Percentiles rank a stretch among this genome's conserved stretches.
Conservation (phyloP, 1,140 invertebrate genomes). For the Diploscapter pachys region DNA sequence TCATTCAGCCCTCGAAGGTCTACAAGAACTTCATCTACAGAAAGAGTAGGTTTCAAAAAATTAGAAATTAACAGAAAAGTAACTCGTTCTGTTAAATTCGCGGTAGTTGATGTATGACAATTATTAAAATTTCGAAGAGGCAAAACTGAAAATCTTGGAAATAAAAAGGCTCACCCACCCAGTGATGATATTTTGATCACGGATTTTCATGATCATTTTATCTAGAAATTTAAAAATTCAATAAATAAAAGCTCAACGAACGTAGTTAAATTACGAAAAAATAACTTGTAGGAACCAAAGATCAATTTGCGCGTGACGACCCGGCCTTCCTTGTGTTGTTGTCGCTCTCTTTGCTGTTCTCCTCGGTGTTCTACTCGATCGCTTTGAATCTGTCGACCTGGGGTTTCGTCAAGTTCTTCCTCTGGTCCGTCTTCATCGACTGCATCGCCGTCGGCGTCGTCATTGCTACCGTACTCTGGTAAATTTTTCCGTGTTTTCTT, state of each 20-base stretch:
- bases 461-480: constrained; percentile 86
- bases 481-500: constrained; percentile 46
- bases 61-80: too few species aligned
- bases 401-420: constrained; percentile 78
- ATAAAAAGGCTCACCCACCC: too few species aligned
- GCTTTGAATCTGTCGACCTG: constrained; percentile 73
- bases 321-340: constrained; percentile 94
- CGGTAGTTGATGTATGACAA: too few species aligned
- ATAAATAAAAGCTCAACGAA: too few species aligned
- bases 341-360: constrained; percentile 79
- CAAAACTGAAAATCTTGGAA: too few species aligned
- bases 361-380: constrained; percentile 82
- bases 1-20: constrained; percentile 91
- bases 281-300: constrained; percentile 78
- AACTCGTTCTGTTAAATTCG: too few species aligned
- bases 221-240: too few species aligned
- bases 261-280: too few species aligned
- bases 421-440: constrained; percentile 90
- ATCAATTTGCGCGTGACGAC: constrained; percentile 97
- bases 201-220: too few species aligned
- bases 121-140: too few species aligned
- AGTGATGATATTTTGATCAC: too few species aligned
- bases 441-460: constrained; percentile 82
- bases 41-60: constrained; percentile 75
- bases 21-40: constrained; percentile 94